Base-by-base conservation (phyloP, 2,888 invertebrate species). In the Platerodrilus igneus region DNA sequence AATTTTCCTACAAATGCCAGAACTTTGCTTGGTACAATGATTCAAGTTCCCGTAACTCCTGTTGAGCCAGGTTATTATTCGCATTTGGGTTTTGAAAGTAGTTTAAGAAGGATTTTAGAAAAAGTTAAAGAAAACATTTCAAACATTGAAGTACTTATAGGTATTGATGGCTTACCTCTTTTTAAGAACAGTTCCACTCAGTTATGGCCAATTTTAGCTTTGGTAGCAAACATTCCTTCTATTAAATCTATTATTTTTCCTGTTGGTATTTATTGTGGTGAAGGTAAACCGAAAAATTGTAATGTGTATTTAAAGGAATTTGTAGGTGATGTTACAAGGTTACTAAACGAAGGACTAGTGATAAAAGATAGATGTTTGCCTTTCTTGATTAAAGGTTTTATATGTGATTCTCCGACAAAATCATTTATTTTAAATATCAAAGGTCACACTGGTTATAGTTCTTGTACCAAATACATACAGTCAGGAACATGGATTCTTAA, bases 381-480 rank as follows among this genome's bases (percentile, higher is more conserved):
- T n/a, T n/a, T n/a, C n/a, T n/a, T n/a, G n/a, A n/a, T n/a, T n/a
- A n/a, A n/a, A n/a, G n/a, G 22, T 37, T 48, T 52, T 39, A 30
- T 50, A 22, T 44, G 44, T 36, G 40, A 44, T 15, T 35, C 26
- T 5, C 45, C 43, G 16, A 39, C 35, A n/a, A 39, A 44, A 32
- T 35, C 27, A 2, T 40, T 36, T 32, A 35, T 39, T 2, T 15
- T 17, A 15, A 13, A 15, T 25, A 30, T 28, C 7, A 43, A 38
- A 25, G 35, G 35, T 25, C 42, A 42, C 22, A 31, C 42, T 11
- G 43, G 38, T 11, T 43, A 43, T 16, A 13, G 6, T 8, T 38
- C 34, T 6, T 43, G 43, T 25, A 20, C 13, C 7, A 43, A 38
- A 25, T 43, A 38, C 30, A 10, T 26, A 22, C 28, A 28, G 10